Percentiles rank a stretch among this genome's conserved stretches.
phyloP scores from a whole-genome alignment of 2,797 vertebrate genomes.

The Chanos chanos region DNA sequence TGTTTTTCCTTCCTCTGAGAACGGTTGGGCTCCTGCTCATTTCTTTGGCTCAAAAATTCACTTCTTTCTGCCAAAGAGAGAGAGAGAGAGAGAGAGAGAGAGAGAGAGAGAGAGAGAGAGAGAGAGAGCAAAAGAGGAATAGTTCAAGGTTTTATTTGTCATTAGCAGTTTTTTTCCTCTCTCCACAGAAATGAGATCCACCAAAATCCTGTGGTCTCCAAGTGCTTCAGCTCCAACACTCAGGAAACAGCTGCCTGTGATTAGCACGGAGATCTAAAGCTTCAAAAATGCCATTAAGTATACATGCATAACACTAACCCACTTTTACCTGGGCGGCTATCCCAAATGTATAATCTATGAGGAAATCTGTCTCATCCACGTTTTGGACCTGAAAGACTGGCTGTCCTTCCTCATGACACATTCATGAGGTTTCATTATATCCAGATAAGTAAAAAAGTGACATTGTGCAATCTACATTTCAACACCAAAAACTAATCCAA shows the following conservation, averaged over 20 bases:
- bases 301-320: not conserved
- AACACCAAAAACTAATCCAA: constrained; percentile 26
- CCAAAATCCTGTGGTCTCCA: constrained; percentile 3
- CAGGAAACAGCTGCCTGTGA: constrained; percentile 32
- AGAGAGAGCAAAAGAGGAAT: too few species aligned
- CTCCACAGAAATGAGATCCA: constrained; percentile 27
- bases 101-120: too few species aligned
- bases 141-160: constrained; percentile 39
- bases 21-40: constrained; percentile 46
- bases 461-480: constrained; percentile 12
- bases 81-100: too few species aligned
- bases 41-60: constrained; percentile 47
- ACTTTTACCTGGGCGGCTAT: constrained; percentile 16
- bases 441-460: constrained; percentile 21
- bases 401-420: constrained; percentile 22
- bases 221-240: constrained; percentile 26
- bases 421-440: constrained; percentile 30
- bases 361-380: constrained; percentile 25
- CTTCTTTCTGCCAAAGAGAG: constrained; percentile 42
- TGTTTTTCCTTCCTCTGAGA: constrained; percentile 46
- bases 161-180: constrained; percentile 32
- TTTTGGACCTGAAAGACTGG: not conserved
- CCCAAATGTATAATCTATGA: constrained; percentile 19
- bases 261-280: constrained; percentile 35
- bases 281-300: constrained; percentile 26